Evolutionary conservation across 2,113 vertebrate genomes (phyloP).

Genomic region (Phaetusa simplex): DNA sequence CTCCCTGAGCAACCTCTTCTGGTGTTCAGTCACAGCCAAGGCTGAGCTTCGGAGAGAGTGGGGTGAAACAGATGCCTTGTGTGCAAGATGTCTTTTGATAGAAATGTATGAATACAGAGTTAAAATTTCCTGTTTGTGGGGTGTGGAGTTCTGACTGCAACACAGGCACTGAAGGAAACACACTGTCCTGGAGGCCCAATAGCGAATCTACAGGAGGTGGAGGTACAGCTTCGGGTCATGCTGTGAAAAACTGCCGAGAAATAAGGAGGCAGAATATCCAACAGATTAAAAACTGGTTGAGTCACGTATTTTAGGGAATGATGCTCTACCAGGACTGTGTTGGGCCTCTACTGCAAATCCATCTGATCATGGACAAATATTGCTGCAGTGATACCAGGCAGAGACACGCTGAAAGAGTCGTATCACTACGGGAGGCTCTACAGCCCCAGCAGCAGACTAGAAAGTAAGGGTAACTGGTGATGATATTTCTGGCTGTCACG

Average conservation of each 20-base stretch:
- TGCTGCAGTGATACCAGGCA: neutral
- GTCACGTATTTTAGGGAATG: neutral
- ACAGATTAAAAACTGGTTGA: neutral
- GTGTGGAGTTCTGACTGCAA: neutral
- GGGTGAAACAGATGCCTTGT: neutral
- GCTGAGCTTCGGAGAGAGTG: neutral
- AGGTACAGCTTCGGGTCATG: neutral
- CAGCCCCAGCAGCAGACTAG: neutral
- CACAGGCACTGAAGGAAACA: neutral
- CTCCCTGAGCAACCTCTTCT: neutral
- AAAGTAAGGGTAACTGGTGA: neutral
- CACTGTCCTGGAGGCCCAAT: neutral
- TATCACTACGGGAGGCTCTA: neutral
- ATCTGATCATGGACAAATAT: neutral
- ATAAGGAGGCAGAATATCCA: neutral
- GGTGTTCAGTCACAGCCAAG: neutral
- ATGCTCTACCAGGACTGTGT: neutral
- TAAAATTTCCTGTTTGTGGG: neutral
- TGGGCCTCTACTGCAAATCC: neutral
- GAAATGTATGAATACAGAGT: neutral
- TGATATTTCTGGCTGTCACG: neutral
- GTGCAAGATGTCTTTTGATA: neutral
- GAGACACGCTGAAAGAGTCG: neutral
- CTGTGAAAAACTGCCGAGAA: neutral
- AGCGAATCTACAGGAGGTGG: neutral